Base-by-base conservation (phyloP, 2,113 vertebrate genomes). In the Toxostoma redivivum region DNA sequence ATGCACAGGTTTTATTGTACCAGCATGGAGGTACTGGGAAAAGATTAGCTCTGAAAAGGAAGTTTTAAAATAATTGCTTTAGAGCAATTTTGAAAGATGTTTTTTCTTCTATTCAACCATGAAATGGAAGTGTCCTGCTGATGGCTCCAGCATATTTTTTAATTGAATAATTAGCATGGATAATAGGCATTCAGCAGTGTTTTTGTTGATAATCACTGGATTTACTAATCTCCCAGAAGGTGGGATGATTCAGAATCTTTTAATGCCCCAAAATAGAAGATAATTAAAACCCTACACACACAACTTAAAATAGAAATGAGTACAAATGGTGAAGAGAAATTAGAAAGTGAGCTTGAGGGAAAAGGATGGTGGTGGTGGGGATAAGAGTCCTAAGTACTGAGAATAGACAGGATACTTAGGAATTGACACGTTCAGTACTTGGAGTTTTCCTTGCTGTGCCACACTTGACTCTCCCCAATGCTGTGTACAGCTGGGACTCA, bases 211-310 rank as follows among this genome's bases (percentile, higher is more conserved):
- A 94, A 88, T 95, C 86, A 23, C 51, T 81, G 84, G 71, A 80
- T 95, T 92, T 95, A 73, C 93, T 97, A 91, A 92, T 95, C 83
- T 95, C 90, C 76, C 93, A 92, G 90, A 94, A 96, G 90, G 96
- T 95, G 77, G 90, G 76, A 92, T 97, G 92, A 97, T 92, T 95
- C 88, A 94, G 80, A 69, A 84, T 96, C 76, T 93, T 88, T 67
- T 76, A 91, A 81, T 90, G 50, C 76, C 61, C 69, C n/a, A 56
- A 78, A 96, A 93, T 73, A 88, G 95, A 94, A 86, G 92, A 60
- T 91, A 94, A 92, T 95, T 94, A 96, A 84, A 94, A 78, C 83
- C 44, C 65, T 69, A 40, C 77, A 61, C 42, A 23, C 25, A 79
- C 54, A 97, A 90, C 47, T 88, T 60, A 72, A 84, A 95, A 81